A percentile compares a stretch with the other conserved stretches of the same genome.
These are phyloP conservation scores for Drosophila cracens DNA, from an alignment of 2,888 invertebrate species.

Conservation along the genomic window DNA sequence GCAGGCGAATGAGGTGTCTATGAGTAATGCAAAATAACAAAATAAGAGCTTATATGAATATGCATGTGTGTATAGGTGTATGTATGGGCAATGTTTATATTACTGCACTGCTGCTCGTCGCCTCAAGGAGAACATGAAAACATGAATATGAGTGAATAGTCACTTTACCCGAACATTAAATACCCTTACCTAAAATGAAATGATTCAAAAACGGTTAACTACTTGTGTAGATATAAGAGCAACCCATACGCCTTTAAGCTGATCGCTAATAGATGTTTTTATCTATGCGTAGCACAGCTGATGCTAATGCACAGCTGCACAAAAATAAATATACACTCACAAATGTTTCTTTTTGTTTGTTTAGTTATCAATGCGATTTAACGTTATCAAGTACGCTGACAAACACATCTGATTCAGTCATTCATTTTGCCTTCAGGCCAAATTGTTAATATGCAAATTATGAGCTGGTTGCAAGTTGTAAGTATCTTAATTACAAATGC, in stretches of 20 bases:
- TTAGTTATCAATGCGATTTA: conserved; percentile 18
- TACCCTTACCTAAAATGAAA: neutral
- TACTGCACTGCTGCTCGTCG: conserved; percentile 30
- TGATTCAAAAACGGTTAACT: no score
- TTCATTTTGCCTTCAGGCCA: conserved; percentile 31
- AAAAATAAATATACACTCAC: neutral
- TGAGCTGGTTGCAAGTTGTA: conserved; percentile 16
- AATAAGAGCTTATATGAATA: conserved; percentile 14
- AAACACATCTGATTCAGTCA: neutral
- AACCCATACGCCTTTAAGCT: neutral
- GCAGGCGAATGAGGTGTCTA: conserved; percentile 9
- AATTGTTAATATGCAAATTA: conserved; percentile 37
- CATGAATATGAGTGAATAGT: neutral
- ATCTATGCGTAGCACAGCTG: neutral
- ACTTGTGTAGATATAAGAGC: neutral
- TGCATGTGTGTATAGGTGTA: conserved; percentile 12
- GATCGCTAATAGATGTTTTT: neutral
- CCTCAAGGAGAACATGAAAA: conserved; percentile 44
- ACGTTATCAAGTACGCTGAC: conserved; percentile 33
- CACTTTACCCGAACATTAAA: neutral
- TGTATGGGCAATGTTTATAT: conserved; percentile 19
- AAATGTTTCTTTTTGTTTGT: neutral
- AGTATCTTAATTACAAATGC: conserved; percentile 10
- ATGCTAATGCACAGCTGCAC: neutral
- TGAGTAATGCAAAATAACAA: conserved; percentile 56